A percentile compares a stretch with the other conserved stretches of the same genome.
Conservation (phyloP, 2,113 vertebrate species). For the Indicator indicator region DNA sequence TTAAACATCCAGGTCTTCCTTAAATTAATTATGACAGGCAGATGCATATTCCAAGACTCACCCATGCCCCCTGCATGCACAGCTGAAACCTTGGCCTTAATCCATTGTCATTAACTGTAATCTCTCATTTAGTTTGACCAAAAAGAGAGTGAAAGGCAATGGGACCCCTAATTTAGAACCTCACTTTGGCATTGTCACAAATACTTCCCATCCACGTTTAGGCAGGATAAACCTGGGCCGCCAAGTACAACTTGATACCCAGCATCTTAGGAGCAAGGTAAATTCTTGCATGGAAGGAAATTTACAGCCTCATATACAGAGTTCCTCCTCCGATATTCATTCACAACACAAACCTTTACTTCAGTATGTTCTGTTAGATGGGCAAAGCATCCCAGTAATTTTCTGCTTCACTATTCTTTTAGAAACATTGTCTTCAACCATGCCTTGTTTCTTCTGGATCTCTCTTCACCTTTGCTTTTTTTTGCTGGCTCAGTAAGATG, state of each 20-base stretch:
- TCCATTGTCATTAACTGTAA: background rate
- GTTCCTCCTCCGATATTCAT: background rate
- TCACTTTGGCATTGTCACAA: background rate
- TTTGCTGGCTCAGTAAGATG: background rate
- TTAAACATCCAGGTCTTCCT: background rate
- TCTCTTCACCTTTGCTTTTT: background rate
- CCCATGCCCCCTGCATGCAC: background rate
- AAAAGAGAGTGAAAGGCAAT: background rate
- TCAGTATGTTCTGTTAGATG: background rate
- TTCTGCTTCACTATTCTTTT: background rate
- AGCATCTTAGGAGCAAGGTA: background rate
- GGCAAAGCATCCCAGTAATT: background rate
- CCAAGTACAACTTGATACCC: background rate
- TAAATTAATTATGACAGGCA: background rate
- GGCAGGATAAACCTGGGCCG: background rate
- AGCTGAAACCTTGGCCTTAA: background rate
- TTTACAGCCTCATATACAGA: background rate
- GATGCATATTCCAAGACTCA: background rate
- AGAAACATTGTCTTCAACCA: background rate
- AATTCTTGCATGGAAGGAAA: background rate
- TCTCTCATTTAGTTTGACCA: background rate
- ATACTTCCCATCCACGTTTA: background rate
- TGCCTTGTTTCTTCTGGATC: background rate
- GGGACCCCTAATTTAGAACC: background rate
- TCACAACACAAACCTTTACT: background rate